A percentile compares a stretch with the other conserved stretches of the same genome.
Evolutionary conservation across 2,113 vertebrate genomes (phyloP).

Genomic region (Muntiacus reevesi): DNA sequence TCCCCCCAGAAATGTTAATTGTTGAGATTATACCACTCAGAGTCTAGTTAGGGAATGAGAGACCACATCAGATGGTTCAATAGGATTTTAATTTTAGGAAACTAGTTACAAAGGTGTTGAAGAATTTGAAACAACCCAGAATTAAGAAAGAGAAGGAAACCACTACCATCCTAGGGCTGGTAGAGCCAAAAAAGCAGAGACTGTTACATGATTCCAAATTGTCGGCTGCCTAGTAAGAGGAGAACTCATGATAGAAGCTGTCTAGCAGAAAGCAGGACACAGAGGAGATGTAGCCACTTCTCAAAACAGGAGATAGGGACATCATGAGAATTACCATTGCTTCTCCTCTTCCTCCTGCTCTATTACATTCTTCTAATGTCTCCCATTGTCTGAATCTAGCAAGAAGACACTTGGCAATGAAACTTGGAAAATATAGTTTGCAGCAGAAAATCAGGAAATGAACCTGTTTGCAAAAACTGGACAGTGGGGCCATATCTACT

Average conservation of each 20-base stretch:
- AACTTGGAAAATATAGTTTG: neutral
- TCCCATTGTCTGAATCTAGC: neutral
- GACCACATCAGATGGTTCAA: neutral
- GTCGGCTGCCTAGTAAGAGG: neutral
- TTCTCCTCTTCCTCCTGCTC: neutral
- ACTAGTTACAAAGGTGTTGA: neutral
- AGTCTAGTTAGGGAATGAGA: slow-evolving; percentile 11
- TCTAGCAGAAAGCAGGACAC: neutral
- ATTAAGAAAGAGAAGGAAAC: neutral
- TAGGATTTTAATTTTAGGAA: slow-evolving; percentile 12
- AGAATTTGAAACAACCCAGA: neutral
- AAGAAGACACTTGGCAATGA: neutral
- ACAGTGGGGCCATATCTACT: neutral
- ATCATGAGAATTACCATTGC: neutral
- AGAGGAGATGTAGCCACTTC: neutral
- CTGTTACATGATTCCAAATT: neutral
- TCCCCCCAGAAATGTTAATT: neutral
- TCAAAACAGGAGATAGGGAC: neutral
- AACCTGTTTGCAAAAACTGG: neutral
- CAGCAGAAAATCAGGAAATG: neutral
- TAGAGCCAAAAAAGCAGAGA: neutral
- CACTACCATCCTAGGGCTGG: neutral
- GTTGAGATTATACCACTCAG: neutral
- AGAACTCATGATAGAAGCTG: neutral
- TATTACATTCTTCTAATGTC: neutral